Percentiles rank a stretch among this genome's conserved stretches.
Evolutionary conservation across 2,113 vertebrate species (phyloP).

Genomic region (Atrichornis clamosus): DNA sequence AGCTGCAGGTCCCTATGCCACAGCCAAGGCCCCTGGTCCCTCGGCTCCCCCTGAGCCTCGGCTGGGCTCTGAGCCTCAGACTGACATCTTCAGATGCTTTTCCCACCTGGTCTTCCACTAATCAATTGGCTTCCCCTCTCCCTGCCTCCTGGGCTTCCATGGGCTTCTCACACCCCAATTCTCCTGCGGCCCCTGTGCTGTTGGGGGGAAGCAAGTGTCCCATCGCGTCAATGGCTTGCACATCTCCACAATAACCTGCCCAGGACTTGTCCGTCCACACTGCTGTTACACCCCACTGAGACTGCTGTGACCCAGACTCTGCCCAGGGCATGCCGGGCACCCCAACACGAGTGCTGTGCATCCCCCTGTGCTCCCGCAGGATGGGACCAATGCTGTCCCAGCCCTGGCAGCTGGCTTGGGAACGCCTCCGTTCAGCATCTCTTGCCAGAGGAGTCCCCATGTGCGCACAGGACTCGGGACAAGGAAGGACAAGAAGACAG

Average conservation of each 20-base stretch:
- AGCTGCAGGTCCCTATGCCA: not conserved
- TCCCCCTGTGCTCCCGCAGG: accelerated
- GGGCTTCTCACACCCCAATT: accelerated
- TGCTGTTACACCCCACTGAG: not conserved
- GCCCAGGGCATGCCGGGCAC: accelerated
- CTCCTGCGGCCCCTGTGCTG: not conserved
- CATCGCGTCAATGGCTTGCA: not conserved
- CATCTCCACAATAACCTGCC: not conserved
- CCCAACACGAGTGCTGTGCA: accelerated
- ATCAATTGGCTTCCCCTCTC: not conserved
- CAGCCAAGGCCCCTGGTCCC: accelerated
- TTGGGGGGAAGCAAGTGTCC: not conserved
- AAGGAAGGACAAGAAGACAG: not conserved
- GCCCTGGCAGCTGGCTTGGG: accelerated
- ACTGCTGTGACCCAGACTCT: not conserved
- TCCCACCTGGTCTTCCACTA: not conserved
- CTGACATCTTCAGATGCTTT: not conserved
- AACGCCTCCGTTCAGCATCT: not conserved
- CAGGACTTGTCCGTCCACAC: not conserved
- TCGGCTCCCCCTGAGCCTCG: accelerated
- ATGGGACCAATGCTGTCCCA: not conserved
- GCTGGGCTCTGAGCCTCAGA: not conserved
- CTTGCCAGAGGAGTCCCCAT: not conserved
- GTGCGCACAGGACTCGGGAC: not conserved
- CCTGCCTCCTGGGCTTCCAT: not conserved